Evolutionary conservation across 2,797 vertebrate genomes (phyloP).

Genomic region (Eulemur mongoz): DNA sequence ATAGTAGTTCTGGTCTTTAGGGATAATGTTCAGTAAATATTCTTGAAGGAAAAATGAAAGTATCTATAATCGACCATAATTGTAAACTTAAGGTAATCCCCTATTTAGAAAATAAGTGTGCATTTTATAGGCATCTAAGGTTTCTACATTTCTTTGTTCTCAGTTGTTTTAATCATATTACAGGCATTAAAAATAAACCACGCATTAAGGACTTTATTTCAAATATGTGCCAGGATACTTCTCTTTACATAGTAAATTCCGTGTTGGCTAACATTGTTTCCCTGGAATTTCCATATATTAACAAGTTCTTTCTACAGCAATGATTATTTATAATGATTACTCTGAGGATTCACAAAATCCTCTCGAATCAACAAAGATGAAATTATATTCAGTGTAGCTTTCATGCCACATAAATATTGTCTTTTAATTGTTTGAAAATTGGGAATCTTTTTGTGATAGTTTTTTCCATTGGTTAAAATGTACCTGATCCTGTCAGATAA

Average conservation of each 20-base stretch:
- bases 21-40: neutral
- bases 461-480: neutral
- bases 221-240: neutral
- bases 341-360: neutral
- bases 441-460: neutral
- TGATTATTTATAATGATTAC: constrained; percentile 32
- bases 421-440: constrained; percentile 48
- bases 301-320: neutral
- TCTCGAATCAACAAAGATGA: constrained; percentile 13
- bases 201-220: neutral
- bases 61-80: neutral
- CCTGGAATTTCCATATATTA: neutral
- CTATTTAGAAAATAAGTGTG: neutral
- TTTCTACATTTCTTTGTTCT: neutral
- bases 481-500: neutral
- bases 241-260: neutral
- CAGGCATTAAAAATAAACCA: neutral
- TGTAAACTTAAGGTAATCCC: neutral
- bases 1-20: neutral
- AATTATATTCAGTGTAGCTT: neutral
- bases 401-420: neutral
- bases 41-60: constrained; percentile 31
- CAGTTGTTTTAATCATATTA: neutral
- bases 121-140: neutral
- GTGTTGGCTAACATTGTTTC: neutral